phyloP scores from a whole-genome alignment of 1,140 invertebrate genomes.

The Orchesella cincta region DNA sequence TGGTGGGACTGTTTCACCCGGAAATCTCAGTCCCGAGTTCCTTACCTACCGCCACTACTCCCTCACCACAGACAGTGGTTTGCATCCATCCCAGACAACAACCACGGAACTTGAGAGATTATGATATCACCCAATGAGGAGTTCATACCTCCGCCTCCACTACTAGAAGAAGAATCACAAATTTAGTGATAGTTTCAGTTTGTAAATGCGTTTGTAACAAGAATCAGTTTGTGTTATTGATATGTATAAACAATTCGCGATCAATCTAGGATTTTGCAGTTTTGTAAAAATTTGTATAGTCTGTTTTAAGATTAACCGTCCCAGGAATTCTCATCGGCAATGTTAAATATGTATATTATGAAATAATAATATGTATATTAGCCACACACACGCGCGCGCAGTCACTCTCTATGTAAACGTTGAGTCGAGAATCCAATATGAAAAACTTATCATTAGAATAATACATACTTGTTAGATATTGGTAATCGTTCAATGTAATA shows the following conservation, averaged over 20 bases:
- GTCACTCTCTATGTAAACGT: too few relatives aligned
- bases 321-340: too few relatives aligned
- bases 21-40: slow-evolving; percentile 49
- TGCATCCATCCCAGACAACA: slow-evolving; percentile 46
- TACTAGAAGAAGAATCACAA: slow-evolving; percentile 9
- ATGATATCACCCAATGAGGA: slow-evolving; percentile 43
- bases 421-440: too few relatives aligned
- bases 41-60: slow-evolving; percentile 51
- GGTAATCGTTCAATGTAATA: too few relatives aligned
- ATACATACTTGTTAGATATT: too few relatives aligned
- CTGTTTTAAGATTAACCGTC: neutral
- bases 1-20: slow-evolving; percentile 14
- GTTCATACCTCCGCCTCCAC: neutral
- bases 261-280: neutral
- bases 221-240: too few relatives aligned
- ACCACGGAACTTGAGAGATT: slow-evolving; percentile 49
- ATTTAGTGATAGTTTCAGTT: neutral
- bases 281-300: slow-evolving; percentile 12
- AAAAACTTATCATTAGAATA: too few relatives aligned
- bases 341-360: too few relatives aligned
- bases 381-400: too few relatives aligned
- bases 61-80: slow-evolving; percentile 32
- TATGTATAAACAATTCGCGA: neutral
- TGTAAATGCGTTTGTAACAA: neutral
- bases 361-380: too few relatives aligned